phyloP scores from a whole-genome alignment of 2,113 vertebrate species.

The Guaruba guarouba region DNA sequence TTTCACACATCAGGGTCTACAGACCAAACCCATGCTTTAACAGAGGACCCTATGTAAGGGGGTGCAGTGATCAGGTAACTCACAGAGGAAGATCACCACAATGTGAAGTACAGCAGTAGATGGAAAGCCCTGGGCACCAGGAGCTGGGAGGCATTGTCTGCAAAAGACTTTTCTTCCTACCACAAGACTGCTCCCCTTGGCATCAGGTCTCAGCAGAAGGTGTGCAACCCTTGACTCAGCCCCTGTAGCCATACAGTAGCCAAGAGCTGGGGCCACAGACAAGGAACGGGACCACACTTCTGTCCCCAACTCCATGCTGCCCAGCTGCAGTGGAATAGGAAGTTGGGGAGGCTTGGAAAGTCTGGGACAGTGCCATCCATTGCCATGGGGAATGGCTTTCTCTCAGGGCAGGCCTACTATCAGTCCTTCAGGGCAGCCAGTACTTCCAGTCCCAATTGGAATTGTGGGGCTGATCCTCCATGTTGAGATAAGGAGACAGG shows the following conservation, averaged over 20 bases:
- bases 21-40: background rate
- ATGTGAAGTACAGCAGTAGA: background rate
- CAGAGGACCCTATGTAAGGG: background rate
- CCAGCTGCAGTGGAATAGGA: background rate
- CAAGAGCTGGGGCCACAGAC: background rate
- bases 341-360: background rate
- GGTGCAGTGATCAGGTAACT: background rate
- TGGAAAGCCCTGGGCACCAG: rapidly evolving
- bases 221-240: background rate
- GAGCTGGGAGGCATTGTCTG: background rate
- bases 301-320: background rate
- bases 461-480: background rate
- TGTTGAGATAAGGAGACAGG: rapidly evolving
- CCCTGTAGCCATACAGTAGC: background rate
- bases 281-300: rapidly evolving
- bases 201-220: background rate
- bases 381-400: background rate
- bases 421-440: background rate
- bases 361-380: background rate
- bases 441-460: background rate
- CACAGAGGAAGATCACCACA: rapidly evolving
- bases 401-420: background rate
- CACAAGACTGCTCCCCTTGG: background rate
- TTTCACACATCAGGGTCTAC: background rate
- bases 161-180: background rate